Base-by-base conservation (phyloP, 2,113 vertebrate genomes). In the Anhinga anhinga region DNA sequence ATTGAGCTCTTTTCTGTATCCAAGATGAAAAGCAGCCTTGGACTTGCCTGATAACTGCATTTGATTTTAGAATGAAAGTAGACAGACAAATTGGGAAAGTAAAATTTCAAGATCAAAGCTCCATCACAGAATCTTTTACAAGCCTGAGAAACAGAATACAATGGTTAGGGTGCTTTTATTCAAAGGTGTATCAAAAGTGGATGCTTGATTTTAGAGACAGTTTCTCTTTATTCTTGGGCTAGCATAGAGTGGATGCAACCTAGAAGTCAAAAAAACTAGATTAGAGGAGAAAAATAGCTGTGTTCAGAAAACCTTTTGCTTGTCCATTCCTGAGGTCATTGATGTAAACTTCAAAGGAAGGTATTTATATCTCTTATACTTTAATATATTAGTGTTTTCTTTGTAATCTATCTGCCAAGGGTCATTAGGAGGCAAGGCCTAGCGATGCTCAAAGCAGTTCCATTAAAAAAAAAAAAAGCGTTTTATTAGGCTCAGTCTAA, bases 81-180 rank as follows among this genome's bases (percentile, higher is more conserved):
- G 77, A 69, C 36, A 85, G 82, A 93, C 52, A 96, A 89, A 93
- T 90, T 71, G 86, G 72, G 34, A 92, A 89, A 94, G 89, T 71
- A 90, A 93, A 95, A 90, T 91, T 96, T 95, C 59, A 72, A 88
- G 86, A 96, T 96, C 94, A 97, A 97, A 97, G 96, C 93, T 72
- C 71, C 78, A 87, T 94, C 90, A 88, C 44, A 86, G 79, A 85
- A 76, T 73, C 70, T 94, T 92, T 91, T 92, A 95, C 66, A 93
- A 96, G 85, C 17, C 63, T 74, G 30, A 95, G 73, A 93, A 96
- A 91, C 38, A 89, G 93, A 94, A 82, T 77, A 93, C 95, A 94
- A 85, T 93, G 55, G 77, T 62, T 81, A 79, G 36, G 70, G 34
- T 93, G 71, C 72, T 90, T 95, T 97, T 93, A 90, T 94, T 94